Percentiles rank a stretch among this genome's conserved stretches.
Evolutionary conservation across 2,797 vertebrate species (phyloP).

Genomic region (Brachyalestes nurse): DNA sequence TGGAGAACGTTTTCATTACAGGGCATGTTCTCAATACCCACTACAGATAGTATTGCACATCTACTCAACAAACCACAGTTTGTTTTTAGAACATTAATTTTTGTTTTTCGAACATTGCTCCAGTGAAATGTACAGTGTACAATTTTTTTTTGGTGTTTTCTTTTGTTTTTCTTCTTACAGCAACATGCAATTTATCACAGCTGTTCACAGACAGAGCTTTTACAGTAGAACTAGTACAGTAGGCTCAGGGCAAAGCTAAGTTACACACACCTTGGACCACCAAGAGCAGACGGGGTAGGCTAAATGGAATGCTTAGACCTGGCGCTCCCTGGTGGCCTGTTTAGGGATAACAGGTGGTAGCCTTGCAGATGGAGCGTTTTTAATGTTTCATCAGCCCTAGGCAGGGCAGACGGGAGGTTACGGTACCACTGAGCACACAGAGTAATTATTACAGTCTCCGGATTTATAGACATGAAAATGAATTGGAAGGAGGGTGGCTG

Average conservation of each 20-base stretch:
- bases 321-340: conserved; percentile 36
- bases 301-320: conserved; percentile 63
- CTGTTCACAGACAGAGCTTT: conserved; percentile 77
- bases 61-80: conserved; percentile 76
- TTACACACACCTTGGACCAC: conserved; percentile 71
- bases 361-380: conserved; percentile 48
- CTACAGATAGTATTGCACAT: conserved; percentile 81
- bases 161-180: conserved; percentile 55
- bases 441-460: conserved; percentile 62
- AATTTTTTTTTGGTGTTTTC: conserved; percentile 72
- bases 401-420: conserved; percentile 71
- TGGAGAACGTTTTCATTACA: conserved; percentile 44
- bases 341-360: conserved; percentile 14
- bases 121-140: conserved; percentile 79
- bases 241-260: conserved; percentile 66
- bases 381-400: conserved; percentile 62
- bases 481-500: background rate
- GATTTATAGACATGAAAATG: conserved; percentile 12
- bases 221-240: conserved; percentile 79
- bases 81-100: conserved; percentile 65
- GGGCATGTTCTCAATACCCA: conserved; percentile 52
- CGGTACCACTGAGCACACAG: conserved; percentile 67
- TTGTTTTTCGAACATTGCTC: conserved; percentile 52
- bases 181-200: conserved; percentile 82
- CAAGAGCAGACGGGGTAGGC: conserved; percentile 68